Base-by-base conservation (phyloP, 2,888 invertebrate genomes). In the Chloromyia formosa region DNA sequence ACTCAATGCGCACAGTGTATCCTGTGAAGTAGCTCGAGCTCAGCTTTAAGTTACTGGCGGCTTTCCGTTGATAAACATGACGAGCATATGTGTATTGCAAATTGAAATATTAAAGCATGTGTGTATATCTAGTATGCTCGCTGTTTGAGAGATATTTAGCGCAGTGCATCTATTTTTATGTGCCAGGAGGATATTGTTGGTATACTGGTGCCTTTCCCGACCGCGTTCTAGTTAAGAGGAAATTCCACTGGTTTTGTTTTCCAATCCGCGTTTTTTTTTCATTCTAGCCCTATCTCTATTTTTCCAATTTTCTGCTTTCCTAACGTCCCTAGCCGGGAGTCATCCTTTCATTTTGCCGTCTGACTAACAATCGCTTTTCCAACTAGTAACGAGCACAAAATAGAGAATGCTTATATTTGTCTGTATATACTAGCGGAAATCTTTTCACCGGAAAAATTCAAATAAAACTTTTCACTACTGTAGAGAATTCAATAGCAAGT, bases 371-470 rank as follows among this genome's bases (percentile, higher is more conserved):
- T 35, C 27, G 27, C 3, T n/a, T 42, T 12, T 42, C 49, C 49
- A 49, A 12, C 2, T 12, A 12, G 49, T 49, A 35, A 35, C 27
- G 27, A 35, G 27, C 7, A 49, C 5, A 42, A 42, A 42, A 5
- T 42, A 42, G 42, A 42, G 49, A 49, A n/a, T n/a, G 7, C 10
- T 1, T 49, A 49, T 60, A 23, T 60, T 35, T 7, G 27, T 35
- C 27, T 35, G 7, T 35, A 35, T 35, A 35, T 35, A 35, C 3
- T 35, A 20, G 27, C 60, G 14, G 60, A 23, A 60, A 60, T 23
- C 23, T 20, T 60, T 9, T 60, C 60, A 60, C 60, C 23, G 60
- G 60, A 23, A 60, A 60, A 60, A 60, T 60, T 60, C 60, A 60
- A 60, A 60, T 23, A 60, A 22, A 60, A 60, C 20, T 23, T 60